These are phyloP conservation scores for Leucoma salicis DNA, from an alignment of 2,888 invertebrate genomes.

Conservation along the genomic window DNA sequence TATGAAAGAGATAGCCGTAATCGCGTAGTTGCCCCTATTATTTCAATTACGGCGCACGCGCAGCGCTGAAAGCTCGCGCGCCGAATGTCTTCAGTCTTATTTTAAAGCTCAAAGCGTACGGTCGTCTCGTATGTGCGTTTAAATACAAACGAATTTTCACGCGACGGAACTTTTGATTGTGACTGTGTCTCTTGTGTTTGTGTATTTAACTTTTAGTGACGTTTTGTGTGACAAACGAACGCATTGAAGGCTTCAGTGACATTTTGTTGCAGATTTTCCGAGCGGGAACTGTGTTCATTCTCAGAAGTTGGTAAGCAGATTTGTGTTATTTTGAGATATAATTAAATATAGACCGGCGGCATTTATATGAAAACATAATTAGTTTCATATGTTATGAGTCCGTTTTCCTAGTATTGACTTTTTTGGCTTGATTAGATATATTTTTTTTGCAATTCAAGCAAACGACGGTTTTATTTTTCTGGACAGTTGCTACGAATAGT, in stretches of 20 bases:
- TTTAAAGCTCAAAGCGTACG: slow-evolving; percentile 52
- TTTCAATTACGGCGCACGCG: slow-evolving; percentile 55
- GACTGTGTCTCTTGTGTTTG: slow-evolving; percentile 53
- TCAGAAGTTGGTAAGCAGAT: slow-evolving; percentile 67
- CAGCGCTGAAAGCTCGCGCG: slow-evolving; percentile 68
- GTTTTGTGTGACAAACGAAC: slow-evolving; percentile 32
- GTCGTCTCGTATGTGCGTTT: slow-evolving; percentile 40
- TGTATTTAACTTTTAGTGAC: slow-evolving; percentile 44
- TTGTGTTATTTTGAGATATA: slow-evolving; percentile 76
- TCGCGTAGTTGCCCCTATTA: slow-evolving; percentile 13
- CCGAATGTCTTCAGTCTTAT: slow-evolving; percentile 61
- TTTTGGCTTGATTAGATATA: slow-evolving; percentile 34
- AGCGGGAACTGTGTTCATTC: slow-evolving; percentile 54
- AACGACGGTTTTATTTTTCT: too few relatives aligned
- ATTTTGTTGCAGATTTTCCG: slow-evolving; percentile 44
- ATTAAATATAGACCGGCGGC: slow-evolving; percentile 74
- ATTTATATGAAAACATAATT: slow-evolving; percentile 73
- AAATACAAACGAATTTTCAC: slow-evolving; percentile 41
- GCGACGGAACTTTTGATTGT: slow-evolving; percentile 41
- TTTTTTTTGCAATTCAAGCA: slow-evolving; percentile 16
- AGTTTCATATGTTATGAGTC: slow-evolving; percentile 64
- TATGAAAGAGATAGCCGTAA: slow-evolving; percentile 46
- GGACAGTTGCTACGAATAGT: too few relatives aligned
- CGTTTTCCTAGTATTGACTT: slow-evolving; percentile 54
- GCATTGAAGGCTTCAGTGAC: slow-evolving; percentile 23